Evolutionary conservation across 2,888 invertebrate species (phyloP), one percentile per base, ranked within the genome.

Genomic region (Chymomyza fuscimana): DNA sequence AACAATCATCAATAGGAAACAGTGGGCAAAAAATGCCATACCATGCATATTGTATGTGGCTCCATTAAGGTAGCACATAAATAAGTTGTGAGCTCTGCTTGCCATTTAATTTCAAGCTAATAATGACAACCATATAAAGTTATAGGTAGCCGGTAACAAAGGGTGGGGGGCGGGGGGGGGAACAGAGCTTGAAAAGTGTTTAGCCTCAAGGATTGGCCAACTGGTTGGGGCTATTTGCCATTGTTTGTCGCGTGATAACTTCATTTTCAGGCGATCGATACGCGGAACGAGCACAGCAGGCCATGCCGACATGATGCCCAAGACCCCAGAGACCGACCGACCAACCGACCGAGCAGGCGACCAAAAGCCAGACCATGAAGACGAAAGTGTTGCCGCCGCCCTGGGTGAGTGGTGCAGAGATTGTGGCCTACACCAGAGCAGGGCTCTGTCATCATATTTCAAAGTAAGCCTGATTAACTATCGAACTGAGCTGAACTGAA

Each of bases 401-500:
- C 50, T 51, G 52, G n/a, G 19, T 22, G 62, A 10, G 50, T 46
- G 16, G 29, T 60, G 72, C 73, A 65, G 40, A 75, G 82, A 16
- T 22, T 22, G 71, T 77, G 80, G 81, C 73, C 78, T 73, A 80
- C 84, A 85, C 80, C 80, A 86, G 83, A 77, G 77, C 67, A 67
- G 62, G 64, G 62, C 70, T 71, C 79, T 88, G 88, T 88, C 88
- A 88, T 82, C 89, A 86, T 89, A 88, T 88, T 84, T 88, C 88
- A 89, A 81, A 74, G 74, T 88, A 88, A 88, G 80, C 81, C 87
- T 88, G 88, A 88, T 88, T 89, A 88, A 88, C 88, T 89, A 89
- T 88, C 52, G 52, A 58, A 58, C 58, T 22, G 58, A 58, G 71
- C 70, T 71, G 71, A 71, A 32, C 9, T 9, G 32, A 32, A 9